phyloP scores from a whole-genome alignment of 2,888 invertebrate species.

The Scaptomyza flava region DNA sequence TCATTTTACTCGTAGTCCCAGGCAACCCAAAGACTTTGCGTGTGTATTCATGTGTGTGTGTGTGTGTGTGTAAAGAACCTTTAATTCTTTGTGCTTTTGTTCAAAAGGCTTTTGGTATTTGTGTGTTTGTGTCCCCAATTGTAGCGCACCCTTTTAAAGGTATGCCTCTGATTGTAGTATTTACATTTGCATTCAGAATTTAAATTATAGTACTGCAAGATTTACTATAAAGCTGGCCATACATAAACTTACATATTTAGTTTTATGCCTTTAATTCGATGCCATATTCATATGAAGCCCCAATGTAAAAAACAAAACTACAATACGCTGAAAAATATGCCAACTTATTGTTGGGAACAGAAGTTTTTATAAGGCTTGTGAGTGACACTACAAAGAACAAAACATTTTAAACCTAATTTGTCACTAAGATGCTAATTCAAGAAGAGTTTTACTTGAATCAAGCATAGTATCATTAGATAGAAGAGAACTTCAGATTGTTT shows the following conservation, averaged over 20 bases:
- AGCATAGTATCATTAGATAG: no score
- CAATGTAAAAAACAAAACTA: not conserved
- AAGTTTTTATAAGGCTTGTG: not conserved
- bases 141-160: conserved; percentile 26
- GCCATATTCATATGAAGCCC: not conserved
- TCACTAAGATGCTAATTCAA: not conserved
- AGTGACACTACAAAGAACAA: not conserved
- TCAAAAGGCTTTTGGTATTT: not conserved
- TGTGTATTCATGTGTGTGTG: conserved; percentile 3
- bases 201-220: not conserved
- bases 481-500: no score
- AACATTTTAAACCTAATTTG: no score
- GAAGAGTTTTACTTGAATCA: not conserved
- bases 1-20: conserved; percentile 43
- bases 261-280: not conserved
- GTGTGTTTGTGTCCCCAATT: conserved; percentile 27
- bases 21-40: conserved; percentile 37
- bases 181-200: not conserved
- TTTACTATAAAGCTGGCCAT: not conserved
- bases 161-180: not conserved
- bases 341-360: not conserved
- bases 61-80: conserved; percentile 29
- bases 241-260: not conserved
- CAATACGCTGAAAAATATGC: not conserved
- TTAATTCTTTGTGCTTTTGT: conserved; percentile 8